Conservation (phyloP, 2,113 vertebrate genomes). For the Onychostruthus taczanowskii region DNA sequence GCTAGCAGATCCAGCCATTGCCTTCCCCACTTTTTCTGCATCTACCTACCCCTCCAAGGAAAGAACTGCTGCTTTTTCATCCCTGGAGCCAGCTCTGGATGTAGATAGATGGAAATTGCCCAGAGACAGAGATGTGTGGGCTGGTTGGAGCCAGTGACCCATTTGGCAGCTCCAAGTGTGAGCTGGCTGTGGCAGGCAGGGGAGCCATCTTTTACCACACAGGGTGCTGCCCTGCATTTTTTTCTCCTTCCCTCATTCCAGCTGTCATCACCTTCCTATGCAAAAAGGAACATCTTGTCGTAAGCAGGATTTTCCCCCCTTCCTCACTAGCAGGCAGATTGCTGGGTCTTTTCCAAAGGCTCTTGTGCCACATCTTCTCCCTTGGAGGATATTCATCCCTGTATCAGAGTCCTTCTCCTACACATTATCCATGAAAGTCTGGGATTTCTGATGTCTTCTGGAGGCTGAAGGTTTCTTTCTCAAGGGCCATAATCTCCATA, state of each 20-base stretch:
- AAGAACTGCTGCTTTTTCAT: neutral
- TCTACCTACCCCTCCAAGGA: neutral
- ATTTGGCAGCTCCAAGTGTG: rapidly evolving
- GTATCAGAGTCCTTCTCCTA: neutral
- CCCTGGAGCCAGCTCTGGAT: neutral
- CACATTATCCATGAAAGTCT: neutral
- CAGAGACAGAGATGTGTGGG: neutral
- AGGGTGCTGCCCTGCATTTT: slow-evolving; percentile 13
- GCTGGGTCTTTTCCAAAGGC: neutral
- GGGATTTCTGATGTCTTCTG: neutral
- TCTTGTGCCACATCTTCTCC: neutral
- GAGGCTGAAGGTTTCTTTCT: neutral
- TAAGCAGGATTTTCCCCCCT: neutral
- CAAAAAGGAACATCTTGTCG: neutral
- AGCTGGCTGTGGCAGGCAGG: neutral
- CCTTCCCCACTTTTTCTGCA: neutral
- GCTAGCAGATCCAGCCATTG: neutral
- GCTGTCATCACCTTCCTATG: slow-evolving; percentile 33
- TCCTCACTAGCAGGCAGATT: neutral
- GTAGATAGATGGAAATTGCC: neutral
- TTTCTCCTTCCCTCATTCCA: neutral
- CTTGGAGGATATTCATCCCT: neutral
- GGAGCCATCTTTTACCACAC: neutral
- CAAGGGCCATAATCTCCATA: neutral
- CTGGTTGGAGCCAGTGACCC: neutral